Conservation (phyloP, 2,888 invertebrate genomes). For the Heliconius ismenius region DNA sequence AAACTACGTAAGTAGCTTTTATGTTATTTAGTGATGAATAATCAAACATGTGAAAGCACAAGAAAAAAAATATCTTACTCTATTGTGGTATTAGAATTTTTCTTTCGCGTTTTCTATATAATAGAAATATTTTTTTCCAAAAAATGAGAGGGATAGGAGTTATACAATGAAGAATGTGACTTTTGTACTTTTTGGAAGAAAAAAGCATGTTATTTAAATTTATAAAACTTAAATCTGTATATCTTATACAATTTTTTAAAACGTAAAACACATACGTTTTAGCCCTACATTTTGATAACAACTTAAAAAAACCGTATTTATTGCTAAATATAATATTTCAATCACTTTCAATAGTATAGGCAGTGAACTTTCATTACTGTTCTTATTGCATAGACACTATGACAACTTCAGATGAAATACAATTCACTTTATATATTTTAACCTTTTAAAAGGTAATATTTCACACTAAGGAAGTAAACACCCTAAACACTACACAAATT, state of each 20-base stretch:
- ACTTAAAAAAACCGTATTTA: neutral
- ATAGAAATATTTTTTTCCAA: neutral
- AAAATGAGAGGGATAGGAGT: neutral
- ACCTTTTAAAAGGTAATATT: too few relatives aligned
- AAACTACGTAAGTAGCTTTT: neutral
- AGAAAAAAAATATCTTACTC: neutral
- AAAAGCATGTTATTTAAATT: neutral
- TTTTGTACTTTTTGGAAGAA: neutral
- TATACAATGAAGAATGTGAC: neutral
- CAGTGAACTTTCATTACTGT: constrained; percentile 6
- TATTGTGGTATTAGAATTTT: neutral
- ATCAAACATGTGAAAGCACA: neutral
- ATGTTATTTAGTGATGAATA: neutral
- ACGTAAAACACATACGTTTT: neutral
- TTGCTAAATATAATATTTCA: neutral
- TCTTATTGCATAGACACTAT: neutral
- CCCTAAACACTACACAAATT: constrained; percentile 13
- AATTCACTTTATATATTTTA: neutral
- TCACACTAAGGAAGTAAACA: neutral
- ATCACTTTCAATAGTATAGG: constrained; percentile 21
- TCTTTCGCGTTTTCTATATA: neutral
- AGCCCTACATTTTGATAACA: neutral
- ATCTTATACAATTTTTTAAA: neutral
- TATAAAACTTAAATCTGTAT: neutral
- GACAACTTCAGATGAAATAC: neutral